A percentile compares a stretch with the other conserved stretches of the same genome.
These are phyloP conservation scores for Pheosia gnoma DNA, from an alignment of 2,888 invertebrate species.

Conservation along the genomic window DNA sequence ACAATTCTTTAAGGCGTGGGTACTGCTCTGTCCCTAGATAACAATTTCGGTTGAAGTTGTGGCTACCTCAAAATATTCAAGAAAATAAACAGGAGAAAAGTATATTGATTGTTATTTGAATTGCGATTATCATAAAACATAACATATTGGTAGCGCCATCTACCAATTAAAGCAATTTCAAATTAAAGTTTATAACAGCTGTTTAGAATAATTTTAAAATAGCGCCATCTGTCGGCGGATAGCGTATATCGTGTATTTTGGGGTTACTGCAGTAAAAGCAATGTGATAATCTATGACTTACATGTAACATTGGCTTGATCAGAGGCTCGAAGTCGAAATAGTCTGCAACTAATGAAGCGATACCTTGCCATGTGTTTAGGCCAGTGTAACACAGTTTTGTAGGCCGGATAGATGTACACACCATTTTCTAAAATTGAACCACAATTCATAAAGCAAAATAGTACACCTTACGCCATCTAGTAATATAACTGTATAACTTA, in stretches of 20 bases:
- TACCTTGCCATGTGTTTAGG: slow-evolving; percentile 88
- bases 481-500: slow-evolving; percentile 17
- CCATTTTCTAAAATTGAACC: slow-evolving; percentile 89
- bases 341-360: slow-evolving; percentile 90
- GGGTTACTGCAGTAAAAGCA: too few relatives aligned
- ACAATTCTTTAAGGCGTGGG: too few relatives aligned
- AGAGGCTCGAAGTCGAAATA: slow-evolving; percentile 90
- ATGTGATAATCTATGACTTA: slow-evolving; percentile 76
- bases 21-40: too few relatives aligned
- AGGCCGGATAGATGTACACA: slow-evolving; percentile 92
- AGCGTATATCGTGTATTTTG: not conserved
- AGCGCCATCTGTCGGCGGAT: slow-evolving; percentile 49
- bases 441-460: slow-evolving; percentile 4
- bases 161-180: slow-evolving; percentile 16
- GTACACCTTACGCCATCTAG: slow-evolving; percentile 10
- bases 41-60: too few relatives aligned
- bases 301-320: slow-evolving; percentile 86
- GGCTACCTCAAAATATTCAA: too few relatives aligned
- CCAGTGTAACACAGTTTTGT: slow-evolving; percentile 89
- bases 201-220: slow-evolving; percentile 4
- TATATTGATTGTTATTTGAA: too few relatives aligned
- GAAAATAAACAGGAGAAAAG: too few relatives aligned
- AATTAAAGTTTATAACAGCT: not conserved
- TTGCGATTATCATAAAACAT: too few relatives aligned
- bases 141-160: slow-evolving; percentile 38